Evolutionary conservation across 2,113 vertebrate species (phyloP).

Genomic region (Forbesichthys agassizii): DNA sequence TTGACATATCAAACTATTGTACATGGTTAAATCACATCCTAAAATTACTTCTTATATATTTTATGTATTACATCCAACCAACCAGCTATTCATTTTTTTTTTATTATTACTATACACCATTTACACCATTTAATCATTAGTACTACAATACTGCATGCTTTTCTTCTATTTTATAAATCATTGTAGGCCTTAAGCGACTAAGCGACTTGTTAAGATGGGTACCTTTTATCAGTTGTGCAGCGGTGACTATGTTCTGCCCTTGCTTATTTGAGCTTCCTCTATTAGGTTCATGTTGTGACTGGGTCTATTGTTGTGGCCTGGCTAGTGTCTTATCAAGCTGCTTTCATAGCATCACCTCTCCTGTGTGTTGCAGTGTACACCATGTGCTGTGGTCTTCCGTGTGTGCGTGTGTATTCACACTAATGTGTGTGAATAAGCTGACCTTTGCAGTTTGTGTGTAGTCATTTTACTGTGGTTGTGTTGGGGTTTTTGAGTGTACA

Average conservation of each 20-base stretch:
- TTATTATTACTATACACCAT: too few species aligned
- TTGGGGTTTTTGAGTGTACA: background rate
- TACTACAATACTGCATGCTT: too few species aligned
- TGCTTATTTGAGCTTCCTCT: background rate
- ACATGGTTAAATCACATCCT: too few species aligned
- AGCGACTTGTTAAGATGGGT: background rate
- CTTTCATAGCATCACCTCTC: background rate
- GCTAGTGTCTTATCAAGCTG: background rate
- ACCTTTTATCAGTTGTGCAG: slow-evolving; percentile 9
- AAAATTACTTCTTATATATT: too few species aligned
- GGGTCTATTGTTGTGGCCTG: background rate
- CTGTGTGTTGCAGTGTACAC: slow-evolving; percentile 8
- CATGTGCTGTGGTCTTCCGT: background rate
- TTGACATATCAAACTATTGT: too few species aligned
- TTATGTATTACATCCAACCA: too few species aligned
- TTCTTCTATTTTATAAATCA: too few species aligned
- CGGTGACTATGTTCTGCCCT: slow-evolving; percentile 4
- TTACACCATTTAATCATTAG: too few species aligned
- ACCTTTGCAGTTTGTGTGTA: background rate
- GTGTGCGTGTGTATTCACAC: slow-evolving; percentile 10
- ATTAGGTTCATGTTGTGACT: background rate
- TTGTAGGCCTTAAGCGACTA: background rate
- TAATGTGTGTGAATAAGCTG: background rate
- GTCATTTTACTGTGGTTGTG: background rate
- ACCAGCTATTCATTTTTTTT: too few species aligned